Evolutionary conservation across 2,797 vertebrate species (phyloP).

Genomic region (Thamnophis elegans): DNA sequence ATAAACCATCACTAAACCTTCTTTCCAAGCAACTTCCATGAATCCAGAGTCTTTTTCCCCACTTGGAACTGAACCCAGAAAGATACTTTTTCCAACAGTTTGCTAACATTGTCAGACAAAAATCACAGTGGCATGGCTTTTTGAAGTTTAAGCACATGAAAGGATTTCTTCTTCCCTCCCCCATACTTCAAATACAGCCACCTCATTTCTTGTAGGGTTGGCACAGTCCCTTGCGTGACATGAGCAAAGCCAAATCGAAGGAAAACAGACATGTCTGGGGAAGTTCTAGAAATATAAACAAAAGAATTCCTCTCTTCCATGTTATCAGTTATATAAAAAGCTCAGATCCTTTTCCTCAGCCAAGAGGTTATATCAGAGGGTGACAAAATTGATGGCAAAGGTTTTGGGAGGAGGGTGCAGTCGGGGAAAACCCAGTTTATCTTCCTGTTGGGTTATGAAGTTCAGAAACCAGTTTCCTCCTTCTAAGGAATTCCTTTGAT

Average conservation of each 20-base stretch:
- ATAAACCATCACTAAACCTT: too few species aligned
- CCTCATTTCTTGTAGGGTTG: rapidly evolving
- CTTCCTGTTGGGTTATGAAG: neutral
- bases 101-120: neutral
- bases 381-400: neutral
- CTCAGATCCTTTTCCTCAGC: neutral
- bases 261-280: neutral
- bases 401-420: neutral
- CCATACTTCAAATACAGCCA: rapidly evolving
- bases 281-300: constrained; percentile 28
- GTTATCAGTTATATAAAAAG: constrained; percentile 25
- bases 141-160: constrained; percentile 40
- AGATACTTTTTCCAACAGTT: neutral
- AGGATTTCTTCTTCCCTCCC: neutral
- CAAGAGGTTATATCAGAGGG: neutral
- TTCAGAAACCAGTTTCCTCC: rapidly evolving
- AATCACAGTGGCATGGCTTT: constrained; percentile 16
- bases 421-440: neutral
- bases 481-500: neutral
- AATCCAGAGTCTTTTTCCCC: too few species aligned
- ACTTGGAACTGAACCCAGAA: too few species aligned
- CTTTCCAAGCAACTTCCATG: too few species aligned
- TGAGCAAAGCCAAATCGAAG: constrained; percentile 29
- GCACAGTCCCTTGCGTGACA: neutral
- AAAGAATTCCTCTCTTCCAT: constrained; percentile 23